These are phyloP conservation scores for Strix aluco DNA, from an alignment of 2,113 vertebrate genomes.

Conservation along the genomic window DNA sequence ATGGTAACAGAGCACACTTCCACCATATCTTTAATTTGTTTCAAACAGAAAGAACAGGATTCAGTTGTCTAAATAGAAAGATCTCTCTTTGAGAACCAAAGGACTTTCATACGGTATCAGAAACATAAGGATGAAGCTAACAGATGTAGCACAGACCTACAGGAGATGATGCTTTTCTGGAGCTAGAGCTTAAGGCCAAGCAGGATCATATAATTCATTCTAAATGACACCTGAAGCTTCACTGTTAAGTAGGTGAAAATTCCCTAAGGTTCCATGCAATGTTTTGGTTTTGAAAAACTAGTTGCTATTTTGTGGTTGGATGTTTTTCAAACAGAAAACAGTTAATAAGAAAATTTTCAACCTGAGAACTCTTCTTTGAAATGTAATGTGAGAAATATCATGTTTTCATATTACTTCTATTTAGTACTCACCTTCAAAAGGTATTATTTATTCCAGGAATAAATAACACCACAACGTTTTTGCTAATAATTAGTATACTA, in stretches of 20 bases:
- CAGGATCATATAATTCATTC: not conserved
- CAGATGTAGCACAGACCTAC: not conserved
- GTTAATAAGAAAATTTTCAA: not conserved
- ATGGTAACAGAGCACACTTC: not conserved
- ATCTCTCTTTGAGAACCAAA: not conserved
- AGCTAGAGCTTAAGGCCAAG: not conserved
- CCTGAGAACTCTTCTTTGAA: not conserved
- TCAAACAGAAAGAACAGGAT: not conserved
- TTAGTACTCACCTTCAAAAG: not conserved
- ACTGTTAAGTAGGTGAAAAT: not conserved
- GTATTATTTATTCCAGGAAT: not conserved
- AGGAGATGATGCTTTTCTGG: not conserved
- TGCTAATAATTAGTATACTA: not conserved
- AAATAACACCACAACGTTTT: not conserved
- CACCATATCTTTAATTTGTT: not conserved
- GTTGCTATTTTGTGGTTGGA: not conserved
- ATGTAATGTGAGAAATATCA: not conserved
- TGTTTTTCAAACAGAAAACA: not conserved
- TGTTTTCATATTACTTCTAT: not conserved
- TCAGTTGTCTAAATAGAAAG: not conserved
- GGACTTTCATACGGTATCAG: not conserved
- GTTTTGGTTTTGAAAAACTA: not conserved
- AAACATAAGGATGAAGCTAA: not conserved
- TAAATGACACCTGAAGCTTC: not conserved
- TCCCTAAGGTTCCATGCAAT: not conserved